These are phyloP conservation scores for Fukomys damarensis DNA, from an alignment of 2,113 vertebrate species.

Conservation along the genomic window DNA sequence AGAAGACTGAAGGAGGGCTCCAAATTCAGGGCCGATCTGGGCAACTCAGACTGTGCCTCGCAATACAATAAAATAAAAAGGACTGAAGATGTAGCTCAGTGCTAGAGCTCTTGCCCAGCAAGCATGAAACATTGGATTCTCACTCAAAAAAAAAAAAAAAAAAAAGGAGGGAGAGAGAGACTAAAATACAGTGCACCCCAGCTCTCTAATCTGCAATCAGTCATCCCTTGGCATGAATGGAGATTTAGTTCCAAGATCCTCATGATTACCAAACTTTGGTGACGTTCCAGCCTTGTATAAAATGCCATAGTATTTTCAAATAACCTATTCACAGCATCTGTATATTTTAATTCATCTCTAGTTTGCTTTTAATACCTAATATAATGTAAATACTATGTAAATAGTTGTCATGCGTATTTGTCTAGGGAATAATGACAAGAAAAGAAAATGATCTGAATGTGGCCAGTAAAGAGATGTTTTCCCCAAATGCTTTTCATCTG, in stretches of 20 bases:
- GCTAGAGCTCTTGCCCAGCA: neutral
- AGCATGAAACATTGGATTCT: neutral
- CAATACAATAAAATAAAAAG: neutral
- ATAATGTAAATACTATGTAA: neutral
- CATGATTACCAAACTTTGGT: neutral
- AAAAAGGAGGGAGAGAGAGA: neutral
- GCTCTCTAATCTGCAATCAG: constrained; percentile 60
- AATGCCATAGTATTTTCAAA: neutral
- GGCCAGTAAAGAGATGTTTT: neutral
- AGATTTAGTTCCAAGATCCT: neutral
- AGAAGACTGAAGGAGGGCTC: neutral
- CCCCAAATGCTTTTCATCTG: neutral
- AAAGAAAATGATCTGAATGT: neutral
- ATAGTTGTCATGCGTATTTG: neutral
- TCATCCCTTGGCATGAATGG: neutral
- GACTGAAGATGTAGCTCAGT: neutral
- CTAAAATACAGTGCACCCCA: neutral
- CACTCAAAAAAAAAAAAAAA: neutral
- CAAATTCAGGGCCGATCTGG: neutral
- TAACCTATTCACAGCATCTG: neutral
- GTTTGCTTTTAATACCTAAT: neutral
- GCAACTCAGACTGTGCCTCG: neutral
- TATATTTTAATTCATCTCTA: neutral
- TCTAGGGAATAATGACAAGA: neutral
- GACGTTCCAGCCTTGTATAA: no score